Evolutionary conservation across 2,113 vertebrate species (phyloP).

Genomic region (Stomatorhinus ivindoensis): DNA sequence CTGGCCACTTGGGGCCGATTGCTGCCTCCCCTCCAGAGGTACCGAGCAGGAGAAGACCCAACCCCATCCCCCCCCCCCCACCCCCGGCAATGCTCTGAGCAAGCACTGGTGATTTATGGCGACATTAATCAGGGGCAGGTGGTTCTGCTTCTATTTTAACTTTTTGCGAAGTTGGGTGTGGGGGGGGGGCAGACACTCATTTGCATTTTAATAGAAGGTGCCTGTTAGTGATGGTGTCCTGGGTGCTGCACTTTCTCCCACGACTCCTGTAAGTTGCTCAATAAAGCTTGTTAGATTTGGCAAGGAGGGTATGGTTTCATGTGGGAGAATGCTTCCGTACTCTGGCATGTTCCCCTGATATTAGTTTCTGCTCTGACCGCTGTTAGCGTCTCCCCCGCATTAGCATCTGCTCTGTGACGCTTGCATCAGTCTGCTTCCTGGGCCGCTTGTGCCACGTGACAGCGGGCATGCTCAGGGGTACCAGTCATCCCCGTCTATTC

Average conservation of each 20-base stretch:
- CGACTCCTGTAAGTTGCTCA: background rate
- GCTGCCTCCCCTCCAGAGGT: background rate
- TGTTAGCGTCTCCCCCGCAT: background rate
- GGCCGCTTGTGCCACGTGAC: background rate
- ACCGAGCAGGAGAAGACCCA: background rate
- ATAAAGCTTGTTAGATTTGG: background rate
- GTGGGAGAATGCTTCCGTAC: background rate
- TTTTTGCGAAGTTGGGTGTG: conserved; percentile 45
- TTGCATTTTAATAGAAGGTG: background rate
- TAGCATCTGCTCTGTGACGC: background rate
- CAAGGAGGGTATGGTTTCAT: background rate
- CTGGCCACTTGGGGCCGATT: background rate
- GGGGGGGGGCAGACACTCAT: conserved; percentile 11
- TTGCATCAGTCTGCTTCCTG: background rate
- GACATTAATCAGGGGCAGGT: conserved; percentile 37
- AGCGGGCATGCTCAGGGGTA: conserved; percentile 15
- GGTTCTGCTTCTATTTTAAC: conserved; percentile 49
- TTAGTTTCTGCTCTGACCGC: background rate
- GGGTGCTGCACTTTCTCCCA: background rate
- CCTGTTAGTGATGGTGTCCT: background rate
- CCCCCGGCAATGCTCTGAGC: conserved; percentile 41
- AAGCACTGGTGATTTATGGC: conserved; percentile 48
- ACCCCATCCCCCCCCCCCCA: conserved; percentile 30
- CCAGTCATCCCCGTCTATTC: conserved; percentile 26
- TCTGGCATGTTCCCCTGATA: background rate